phyloP scores from a whole-genome alignment of 2,113 vertebrate genomes.

The Nanorana parkeri region DNA sequence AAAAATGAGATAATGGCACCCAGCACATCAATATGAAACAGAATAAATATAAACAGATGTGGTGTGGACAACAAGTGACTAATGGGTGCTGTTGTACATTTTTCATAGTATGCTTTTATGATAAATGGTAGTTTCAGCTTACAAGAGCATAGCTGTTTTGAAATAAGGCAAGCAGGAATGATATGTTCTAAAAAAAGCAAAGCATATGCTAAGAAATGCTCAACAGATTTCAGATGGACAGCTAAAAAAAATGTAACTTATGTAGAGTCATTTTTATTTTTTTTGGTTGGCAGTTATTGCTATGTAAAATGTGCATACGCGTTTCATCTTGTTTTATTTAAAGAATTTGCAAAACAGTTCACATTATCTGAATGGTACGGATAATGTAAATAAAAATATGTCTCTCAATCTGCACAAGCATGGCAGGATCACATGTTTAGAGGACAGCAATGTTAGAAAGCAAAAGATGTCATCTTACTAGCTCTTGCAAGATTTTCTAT shows the following conservation, averaged over 20 bases:
- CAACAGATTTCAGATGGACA: slow-evolving; percentile 42
- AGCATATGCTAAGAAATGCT: slow-evolving; percentile 37
- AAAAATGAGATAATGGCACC: background rate
- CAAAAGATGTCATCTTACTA: no score
- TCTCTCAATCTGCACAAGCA: no score
- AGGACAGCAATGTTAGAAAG: no score
- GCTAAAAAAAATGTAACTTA: slow-evolving; percentile 25
- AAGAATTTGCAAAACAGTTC: no score
- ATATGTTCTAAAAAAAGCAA: slow-evolving; percentile 37
- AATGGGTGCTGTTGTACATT: background rate
- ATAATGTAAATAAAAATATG: no score
- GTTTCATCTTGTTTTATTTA: background rate
- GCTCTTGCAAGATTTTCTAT: no score
- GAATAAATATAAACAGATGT: background rate
- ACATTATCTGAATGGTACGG: no score
- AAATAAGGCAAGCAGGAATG: slow-evolving; percentile 25
- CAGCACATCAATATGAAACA: background rate
- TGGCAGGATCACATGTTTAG: no score
- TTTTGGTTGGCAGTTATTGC: slow-evolving; percentile 13
- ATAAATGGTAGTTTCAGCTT: slow-evolving; percentile 11
- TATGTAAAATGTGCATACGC: slow-evolving; percentile 1
- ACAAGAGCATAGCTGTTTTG: slow-evolving; percentile 22
- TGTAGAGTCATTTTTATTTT: slow-evolving; percentile 2
- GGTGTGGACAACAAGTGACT: background rate
- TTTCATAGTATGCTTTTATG: slow-evolving; percentile 6